Base-by-base conservation (phyloP, 2,888 invertebrate species). In the Stenoptilia bipunctidactyla region DNA sequence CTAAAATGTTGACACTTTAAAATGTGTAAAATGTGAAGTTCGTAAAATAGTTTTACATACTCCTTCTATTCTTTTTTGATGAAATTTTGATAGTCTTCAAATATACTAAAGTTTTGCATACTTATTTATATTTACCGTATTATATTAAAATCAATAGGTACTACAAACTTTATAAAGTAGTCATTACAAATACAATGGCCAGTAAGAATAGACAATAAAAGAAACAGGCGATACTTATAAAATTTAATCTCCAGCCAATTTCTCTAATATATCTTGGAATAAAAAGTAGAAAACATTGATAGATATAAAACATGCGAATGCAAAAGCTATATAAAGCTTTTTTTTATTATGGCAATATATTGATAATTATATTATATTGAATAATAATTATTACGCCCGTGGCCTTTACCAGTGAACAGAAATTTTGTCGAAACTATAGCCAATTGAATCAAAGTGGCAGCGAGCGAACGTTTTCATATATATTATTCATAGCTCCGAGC, bases 231-330 rank as follows among this genome's bases (percentile, higher is more conserved):
- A 8, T 20, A 20, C 20, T n/a, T n/a, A 20, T 20, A 20, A 20
- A 20, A 15, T 37, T 42, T 45, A 40, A 43, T 38, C 37, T 39
- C 41, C 33, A 36, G 34, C 38, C 30, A 20, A 5, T 20, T 20
- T 20, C 4, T 8, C 20, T 20, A 20, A 20, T 20, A 5, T 20
- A 8, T 5, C 20, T 20, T 15, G 27, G 15, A 36, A 49, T 40
- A 49, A 46, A 46, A 50, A 40, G 41, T 38, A 43, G 38, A 52
- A 50, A 45, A 60, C 54, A 65, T 43, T 52, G 52, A 59, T 49
- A 60, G 48, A 61, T 54, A 51, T 52, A 58, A 65, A 61, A 68
- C 79, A 79, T 79, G 77, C 76, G 75, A 66, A 66, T 65, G 50
- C 42, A 15, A 14, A 40, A 42, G 45, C 45, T 42, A 42, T 42